A percentile compares a stretch with the other conserved stretches of the same genome.
phyloP scores from a whole-genome alignment of 2,888 invertebrate genomes.

The Mythimna vitellina region DNA sequence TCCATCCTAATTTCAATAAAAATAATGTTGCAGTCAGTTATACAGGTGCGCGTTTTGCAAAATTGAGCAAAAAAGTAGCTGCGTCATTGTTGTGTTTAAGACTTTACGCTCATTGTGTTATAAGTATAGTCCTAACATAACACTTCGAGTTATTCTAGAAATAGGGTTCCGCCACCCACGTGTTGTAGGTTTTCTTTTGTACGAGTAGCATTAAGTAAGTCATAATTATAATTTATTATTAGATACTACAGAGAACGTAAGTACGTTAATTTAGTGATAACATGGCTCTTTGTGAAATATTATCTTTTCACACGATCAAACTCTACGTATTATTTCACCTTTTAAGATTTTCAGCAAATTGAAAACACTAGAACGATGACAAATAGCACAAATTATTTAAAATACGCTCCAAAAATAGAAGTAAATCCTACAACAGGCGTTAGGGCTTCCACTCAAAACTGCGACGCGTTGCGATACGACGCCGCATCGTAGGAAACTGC shows the following conservation, averaged over 20 bases:
- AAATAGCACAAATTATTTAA: not conserved
- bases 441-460: too few relatives aligned
- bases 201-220: not conserved
- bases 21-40: conserved; percentile 39
- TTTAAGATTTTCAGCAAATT: not conserved
- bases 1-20: conserved; percentile 39
- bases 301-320: not conserved
- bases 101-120: conserved; percentile 54
- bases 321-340: not conserved
- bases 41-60: conserved; percentile 59
- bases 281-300: not conserved
- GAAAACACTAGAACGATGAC: not conserved
- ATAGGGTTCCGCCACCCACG: conserved; percentile 55
- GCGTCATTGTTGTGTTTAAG: conserved; percentile 61
- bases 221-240: not conserved
- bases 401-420: not conserved
- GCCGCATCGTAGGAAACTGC: too few relatives aligned
- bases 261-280: not conserved
- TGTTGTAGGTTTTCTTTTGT: not conserved
- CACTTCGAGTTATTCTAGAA: conserved; percentile 65
- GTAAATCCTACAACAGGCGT: not conserved
- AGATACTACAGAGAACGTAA: not conserved
- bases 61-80: conserved; percentile 47
- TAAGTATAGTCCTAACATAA: conserved; percentile 74
- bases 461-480: too few relatives aligned